Conservation (phyloP, 2,888 invertebrate species). For the Drosophila picticornis region DNA sequence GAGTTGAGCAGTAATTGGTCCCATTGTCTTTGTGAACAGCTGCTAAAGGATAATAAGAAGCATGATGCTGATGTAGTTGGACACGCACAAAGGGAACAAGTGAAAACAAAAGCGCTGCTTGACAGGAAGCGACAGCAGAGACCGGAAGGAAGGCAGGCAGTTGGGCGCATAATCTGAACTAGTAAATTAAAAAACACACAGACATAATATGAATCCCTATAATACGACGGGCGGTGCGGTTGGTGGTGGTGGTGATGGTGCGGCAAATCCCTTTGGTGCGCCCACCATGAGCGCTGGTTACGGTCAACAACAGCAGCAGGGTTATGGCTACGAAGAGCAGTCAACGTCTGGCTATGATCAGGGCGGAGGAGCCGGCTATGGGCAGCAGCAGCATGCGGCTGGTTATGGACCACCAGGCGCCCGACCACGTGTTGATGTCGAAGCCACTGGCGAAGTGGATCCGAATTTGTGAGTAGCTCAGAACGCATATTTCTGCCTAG, state of each 20-base stretch:
- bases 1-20: conserved; percentile 34
- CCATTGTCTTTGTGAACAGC: conserved; percentile 49
- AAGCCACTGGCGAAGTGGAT: conserved; percentile 94
- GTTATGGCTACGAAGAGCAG: conserved; percentile 81
- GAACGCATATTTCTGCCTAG: not conserved
- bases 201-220: conserved; percentile 70
- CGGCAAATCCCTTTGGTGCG: conserved; percentile 80
- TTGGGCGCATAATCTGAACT: conserved; percentile 4
- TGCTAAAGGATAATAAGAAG: conserved; percentile 45
- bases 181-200: conserved; percentile 12
- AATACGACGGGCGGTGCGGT: conserved; percentile 59
- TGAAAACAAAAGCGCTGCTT: conserved; percentile 37
- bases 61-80: conserved; percentile 46
- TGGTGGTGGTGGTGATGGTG: conserved; percentile 65
- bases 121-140: conserved; percentile 28
- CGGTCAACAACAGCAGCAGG: conserved; percentile 75
- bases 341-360: conserved; percentile 71
- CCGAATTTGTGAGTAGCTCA: conserved; percentile 88
- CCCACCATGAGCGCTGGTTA: conserved; percentile 65
- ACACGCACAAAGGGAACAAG: conserved; percentile 35
- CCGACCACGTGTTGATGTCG: conserved; percentile 92
- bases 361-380: conserved; percentile 61
- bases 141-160: conserved; percentile 13
- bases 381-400: conserved; percentile 61
- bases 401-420: conserved; percentile 80